Evolutionary conservation across 1,140 invertebrate species (phyloP).

Genomic region (Wiebesia pumilae): DNA sequence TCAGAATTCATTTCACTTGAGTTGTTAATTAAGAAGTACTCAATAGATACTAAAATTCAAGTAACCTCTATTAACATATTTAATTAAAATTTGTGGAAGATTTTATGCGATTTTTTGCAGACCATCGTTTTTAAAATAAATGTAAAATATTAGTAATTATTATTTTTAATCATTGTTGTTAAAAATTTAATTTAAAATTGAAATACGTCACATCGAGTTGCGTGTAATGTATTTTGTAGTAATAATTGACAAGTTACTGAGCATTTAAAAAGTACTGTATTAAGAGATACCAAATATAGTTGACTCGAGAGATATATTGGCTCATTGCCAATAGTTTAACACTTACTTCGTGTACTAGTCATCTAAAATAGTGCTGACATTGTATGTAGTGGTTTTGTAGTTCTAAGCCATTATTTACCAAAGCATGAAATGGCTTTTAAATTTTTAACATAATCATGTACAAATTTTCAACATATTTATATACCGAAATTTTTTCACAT

Average conservation of each 20-base stretch:
- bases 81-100: too few species aligned
- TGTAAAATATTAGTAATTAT: background rate
- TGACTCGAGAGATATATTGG: background rate
- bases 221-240: background rate
- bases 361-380: background rate
- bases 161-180: too few species aligned
- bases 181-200: too few species aligned
- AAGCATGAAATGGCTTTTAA: constrained; percentile 15
- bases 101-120: too few species aligned
- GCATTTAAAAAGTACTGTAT: background rate
- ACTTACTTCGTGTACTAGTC: background rate
- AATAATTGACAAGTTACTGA: background rate
- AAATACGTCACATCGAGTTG: too few species aligned
- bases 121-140: background rate
- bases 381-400: background rate
- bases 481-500: background rate
- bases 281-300: background rate
- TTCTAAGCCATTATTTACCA: background rate
- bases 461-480: background rate
- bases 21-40: too few species aligned
- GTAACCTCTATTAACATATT: background rate
- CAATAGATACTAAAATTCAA: background rate
- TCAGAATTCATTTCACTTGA: background rate
- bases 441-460: background rate
- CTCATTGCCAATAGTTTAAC: background rate